Evolutionary conservation across 37 sponge, comb jelly and placozoan species (phyloP).

Genomic region (Crambe crambe): DNA sequence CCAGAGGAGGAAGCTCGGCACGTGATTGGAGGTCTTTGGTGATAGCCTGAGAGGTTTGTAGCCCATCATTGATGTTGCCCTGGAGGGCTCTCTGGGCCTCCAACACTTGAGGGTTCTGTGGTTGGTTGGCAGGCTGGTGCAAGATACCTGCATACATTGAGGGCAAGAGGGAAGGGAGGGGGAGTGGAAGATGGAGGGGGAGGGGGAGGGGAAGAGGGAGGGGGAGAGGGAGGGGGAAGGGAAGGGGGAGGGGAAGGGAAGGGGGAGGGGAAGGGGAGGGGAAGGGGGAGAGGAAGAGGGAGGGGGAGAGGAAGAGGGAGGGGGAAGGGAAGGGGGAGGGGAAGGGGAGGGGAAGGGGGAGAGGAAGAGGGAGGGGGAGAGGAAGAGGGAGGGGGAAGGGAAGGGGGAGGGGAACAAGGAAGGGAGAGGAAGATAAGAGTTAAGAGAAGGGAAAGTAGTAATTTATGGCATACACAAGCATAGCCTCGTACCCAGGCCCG

Average conservation of each 20-base stretch:
- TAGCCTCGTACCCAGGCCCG: too few species aligned
- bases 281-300: not conserved
- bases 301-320: not conserved
- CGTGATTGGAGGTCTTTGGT: conserved; percentile 23
- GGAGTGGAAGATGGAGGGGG: too few species aligned
- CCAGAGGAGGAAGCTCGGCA: conserved; percentile 53
- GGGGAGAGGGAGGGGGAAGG: not conserved
- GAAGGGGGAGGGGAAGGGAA: not conserved
- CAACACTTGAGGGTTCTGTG: conserved; percentile 62
- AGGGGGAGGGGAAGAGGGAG: not conserved
- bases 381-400: not conserved
- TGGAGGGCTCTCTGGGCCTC: conserved; percentile 63
- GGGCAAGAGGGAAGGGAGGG: conserved; percentile 15
- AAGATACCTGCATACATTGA: conserved; percentile 12
- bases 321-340: not conserved
- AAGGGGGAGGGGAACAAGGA: too few species aligned
- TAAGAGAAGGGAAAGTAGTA: too few species aligned
- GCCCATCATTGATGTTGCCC: conserved; percentile 46
- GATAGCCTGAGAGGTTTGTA: conserved; percentile 17
- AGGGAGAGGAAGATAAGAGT: too few species aligned
- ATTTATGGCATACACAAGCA: too few species aligned
- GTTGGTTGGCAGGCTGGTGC: not conserved
- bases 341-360: not conserved
- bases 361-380: not conserved
- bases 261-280: not conserved